Evolutionary conservation across 2,113 vertebrate species (phyloP).

Genomic region (Mormoops blainvillei): DNA sequence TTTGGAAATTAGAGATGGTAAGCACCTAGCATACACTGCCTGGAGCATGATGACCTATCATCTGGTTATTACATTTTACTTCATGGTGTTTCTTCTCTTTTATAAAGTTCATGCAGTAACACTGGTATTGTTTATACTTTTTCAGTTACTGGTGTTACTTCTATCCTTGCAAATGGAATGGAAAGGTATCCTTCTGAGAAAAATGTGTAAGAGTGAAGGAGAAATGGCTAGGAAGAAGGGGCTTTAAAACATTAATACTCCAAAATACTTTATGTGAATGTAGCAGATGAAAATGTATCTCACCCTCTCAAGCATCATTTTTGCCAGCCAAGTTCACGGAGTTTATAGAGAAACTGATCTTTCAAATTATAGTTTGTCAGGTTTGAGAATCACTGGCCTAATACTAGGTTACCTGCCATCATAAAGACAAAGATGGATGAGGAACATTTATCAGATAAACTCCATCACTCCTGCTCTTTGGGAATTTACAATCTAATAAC

Average conservation of each 20-base stretch:
- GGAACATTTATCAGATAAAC: background rate
- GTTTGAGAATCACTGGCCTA: background rate
- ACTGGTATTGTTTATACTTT: background rate
- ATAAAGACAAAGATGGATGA: background rate
- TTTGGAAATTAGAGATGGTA: background rate
- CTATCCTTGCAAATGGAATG: background rate
- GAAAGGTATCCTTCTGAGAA: background rate
- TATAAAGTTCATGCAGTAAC: background rate
- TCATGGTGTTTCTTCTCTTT: background rate
- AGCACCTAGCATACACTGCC: background rate
- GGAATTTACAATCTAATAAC: background rate
- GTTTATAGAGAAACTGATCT: background rate
- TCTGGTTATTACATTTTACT: background rate
- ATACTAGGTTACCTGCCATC: background rate
- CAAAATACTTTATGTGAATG: background rate
- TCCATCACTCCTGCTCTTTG: background rate
- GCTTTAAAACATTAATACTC: background rate
- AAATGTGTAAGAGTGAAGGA: background rate
- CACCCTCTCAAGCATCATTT: background rate
- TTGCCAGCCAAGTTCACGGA: background rate
- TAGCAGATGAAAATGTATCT: background rate
- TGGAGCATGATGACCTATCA: background rate
- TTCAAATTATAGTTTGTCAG: background rate
- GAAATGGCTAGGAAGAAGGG: background rate
- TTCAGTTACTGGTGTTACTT: background rate